phyloP scores from a whole-genome alignment of 2,888 invertebrate species.

The Cynaeus angustus region DNA sequence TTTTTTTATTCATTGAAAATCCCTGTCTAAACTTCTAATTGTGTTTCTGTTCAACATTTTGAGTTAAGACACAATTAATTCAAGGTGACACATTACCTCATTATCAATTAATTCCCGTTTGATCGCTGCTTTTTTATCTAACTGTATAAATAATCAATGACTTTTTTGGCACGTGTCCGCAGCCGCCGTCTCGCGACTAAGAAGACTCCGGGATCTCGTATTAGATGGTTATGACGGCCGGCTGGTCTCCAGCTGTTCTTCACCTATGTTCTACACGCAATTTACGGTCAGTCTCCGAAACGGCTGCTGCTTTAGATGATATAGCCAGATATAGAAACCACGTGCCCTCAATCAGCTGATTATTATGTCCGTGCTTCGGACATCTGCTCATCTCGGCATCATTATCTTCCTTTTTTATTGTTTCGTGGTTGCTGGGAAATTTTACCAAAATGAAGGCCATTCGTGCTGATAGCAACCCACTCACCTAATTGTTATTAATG shows the following conservation, averaged over 20 bases:
- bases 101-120: too few relatives aligned
- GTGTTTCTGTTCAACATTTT: too few relatives aligned
- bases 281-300: slow-evolving; percentile 28
- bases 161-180: slow-evolving; percentile 28
- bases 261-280: slow-evolving; percentile 34
- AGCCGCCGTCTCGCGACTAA: slow-evolving; percentile 33
- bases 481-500: slow-evolving; percentile 14
- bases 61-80: too few relatives aligned
- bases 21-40: too few relatives aligned
- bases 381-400: neutral
- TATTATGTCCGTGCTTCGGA: neutral
- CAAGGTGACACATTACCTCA: too few relatives aligned
- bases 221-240: slow-evolving; percentile 46
- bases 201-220: slow-evolving; percentile 8
- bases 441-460: too few relatives aligned
- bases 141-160: too few relatives aligned
- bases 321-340: slow-evolving; percentile 41
- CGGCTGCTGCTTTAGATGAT: slow-evolving; percentile 41
- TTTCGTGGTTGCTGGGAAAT: too few relatives aligned
- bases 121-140: too few relatives aligned
- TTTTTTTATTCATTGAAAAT: too few relatives aligned
- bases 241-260: slow-evolving; percentile 46
- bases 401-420: neutral
- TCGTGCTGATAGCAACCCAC: neutral
- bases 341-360: slow-evolving; percentile 22